A percentile compares a stretch with the other conserved stretches of the same genome.
These are phyloP conservation scores for Smutsia gigantea DNA, from an alignment of 2,797 vertebrate species.

Conservation along the genomic window DNA sequence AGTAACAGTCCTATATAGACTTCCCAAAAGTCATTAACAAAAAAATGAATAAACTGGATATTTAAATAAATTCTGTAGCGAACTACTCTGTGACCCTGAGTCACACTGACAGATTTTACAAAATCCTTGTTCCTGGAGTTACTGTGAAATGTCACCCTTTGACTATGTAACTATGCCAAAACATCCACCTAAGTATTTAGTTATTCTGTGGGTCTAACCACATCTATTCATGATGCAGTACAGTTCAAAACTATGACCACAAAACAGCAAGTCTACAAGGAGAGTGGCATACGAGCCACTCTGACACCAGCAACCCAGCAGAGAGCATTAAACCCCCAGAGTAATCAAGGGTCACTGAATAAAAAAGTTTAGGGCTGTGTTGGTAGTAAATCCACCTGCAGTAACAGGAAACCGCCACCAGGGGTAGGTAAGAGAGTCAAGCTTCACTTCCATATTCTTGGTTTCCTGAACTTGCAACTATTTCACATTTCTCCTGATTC, in stretches of 20 bases:
- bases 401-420: constrained; percentile 48
- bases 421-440: constrained; percentile 53
- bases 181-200: neutral
- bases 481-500: neutral
- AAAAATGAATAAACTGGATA: neutral
- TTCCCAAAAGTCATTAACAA: neutral
- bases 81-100: neutral
- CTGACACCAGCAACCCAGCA: constrained; percentile 6
- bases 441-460: neutral
- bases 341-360: constrained; percentile 5
- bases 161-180: neutral
- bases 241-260: neutral
- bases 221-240: neutral
- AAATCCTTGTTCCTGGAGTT: constrained; percentile 20
- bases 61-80: neutral
- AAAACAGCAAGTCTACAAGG: neutral
- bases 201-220: neutral
- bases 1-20: neutral
- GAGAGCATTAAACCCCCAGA: neutral
- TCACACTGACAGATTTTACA: constrained; percentile 4
- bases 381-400: constrained; percentile 44
- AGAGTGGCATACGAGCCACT: neutral
- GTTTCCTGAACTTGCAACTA: neutral
- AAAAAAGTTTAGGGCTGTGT: neutral
- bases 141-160: constrained; percentile 16